These are phyloP conservation scores for Dendropsophus ebraccatus DNA, from an alignment of 2,113 vertebrate genomes.

Conservation along the genomic window DNA sequence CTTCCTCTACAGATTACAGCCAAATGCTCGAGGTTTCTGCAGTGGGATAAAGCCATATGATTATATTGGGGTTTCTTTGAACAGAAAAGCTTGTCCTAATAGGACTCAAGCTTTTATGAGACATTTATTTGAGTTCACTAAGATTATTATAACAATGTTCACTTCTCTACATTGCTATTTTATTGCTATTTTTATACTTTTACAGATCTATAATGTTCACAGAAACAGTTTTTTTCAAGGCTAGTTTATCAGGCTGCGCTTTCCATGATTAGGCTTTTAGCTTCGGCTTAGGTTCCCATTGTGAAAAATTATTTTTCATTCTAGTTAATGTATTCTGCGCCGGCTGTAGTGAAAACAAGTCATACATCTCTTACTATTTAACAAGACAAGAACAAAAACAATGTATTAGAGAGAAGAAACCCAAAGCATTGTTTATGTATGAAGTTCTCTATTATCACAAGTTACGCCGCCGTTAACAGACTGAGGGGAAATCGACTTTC, in stretches of 20 bases:
- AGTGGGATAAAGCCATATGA: background rate
- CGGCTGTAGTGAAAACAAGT: background rate
- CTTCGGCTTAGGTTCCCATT: constrained; percentile 15
- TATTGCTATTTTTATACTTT: background rate
- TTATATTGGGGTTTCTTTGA: background rate
- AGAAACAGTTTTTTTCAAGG: background rate
- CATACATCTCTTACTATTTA: constrained; percentile 31
- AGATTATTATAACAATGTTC: background rate
- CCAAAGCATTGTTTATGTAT: constrained; percentile 16
- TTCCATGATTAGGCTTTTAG: background rate
- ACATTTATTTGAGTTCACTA: background rate
- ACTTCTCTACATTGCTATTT: background rate
- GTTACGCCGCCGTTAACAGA: constrained; percentile 25
- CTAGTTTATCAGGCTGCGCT: constrained; percentile 9
- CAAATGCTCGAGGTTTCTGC: background rate
- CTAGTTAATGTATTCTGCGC: background rate
- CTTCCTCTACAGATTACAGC: background rate
- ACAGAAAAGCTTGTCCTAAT: background rate
- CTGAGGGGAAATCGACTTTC: background rate
- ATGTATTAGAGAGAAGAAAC: background rate
- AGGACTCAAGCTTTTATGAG: too few relatives aligned
- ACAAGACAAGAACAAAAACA: constrained; percentile 41
- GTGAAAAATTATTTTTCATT: constrained; percentile 16
- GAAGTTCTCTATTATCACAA: background rate
- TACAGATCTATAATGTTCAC: background rate